These are phyloP conservation scores for Hypsopygia costalis DNA, from an alignment of 2,888 invertebrate genomes.

Conservation along the genomic window DNA sequence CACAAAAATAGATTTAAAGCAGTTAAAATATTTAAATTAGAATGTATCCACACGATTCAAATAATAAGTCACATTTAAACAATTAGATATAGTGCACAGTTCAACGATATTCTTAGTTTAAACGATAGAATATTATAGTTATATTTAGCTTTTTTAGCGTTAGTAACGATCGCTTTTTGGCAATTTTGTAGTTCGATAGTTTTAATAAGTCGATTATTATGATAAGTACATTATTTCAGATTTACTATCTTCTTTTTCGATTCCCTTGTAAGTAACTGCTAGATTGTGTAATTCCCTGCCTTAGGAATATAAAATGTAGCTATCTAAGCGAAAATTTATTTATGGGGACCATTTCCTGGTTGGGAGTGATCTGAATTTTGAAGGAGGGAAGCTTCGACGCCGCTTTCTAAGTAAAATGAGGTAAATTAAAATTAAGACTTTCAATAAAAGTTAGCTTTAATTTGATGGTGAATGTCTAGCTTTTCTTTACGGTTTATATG, in stretches of 20 bases:
- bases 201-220: slow-evolving; percentile 54
- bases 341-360: slow-evolving; percentile 72
- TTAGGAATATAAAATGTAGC: slow-evolving; percentile 52
- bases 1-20: slow-evolving; percentile 37
- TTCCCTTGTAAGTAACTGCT: slow-evolving; percentile 54
- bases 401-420: slow-evolving; percentile 40
- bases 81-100: slow-evolving; percentile 57
- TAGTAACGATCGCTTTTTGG: slow-evolving; percentile 64
- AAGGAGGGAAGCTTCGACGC: slow-evolving; percentile 49
- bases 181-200: slow-evolving; percentile 61
- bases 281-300: slow-evolving; percentile 63
- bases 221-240: slow-evolving; percentile 42
- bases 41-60: slow-evolving; percentile 38
- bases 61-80: slow-evolving; percentile 41
- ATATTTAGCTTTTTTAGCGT: slow-evolving; percentile 71
- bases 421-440: slow-evolving; percentile 44
- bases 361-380: slow-evolving; percentile 62
- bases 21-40: slow-evolving; percentile 34
- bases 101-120: slow-evolving; percentile 54
- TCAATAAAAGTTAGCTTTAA: slow-evolving; percentile 50
- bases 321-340: slow-evolving; percentile 52
- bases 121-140: slow-evolving; percentile 32
- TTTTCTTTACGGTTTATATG: slow-evolving; percentile 46
- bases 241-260: slow-evolving; percentile 40
- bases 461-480: slow-evolving; percentile 38